phyloP scores from a whole-genome alignment of 2,113 vertebrate species.

The Solenodon paradoxus region DNA sequence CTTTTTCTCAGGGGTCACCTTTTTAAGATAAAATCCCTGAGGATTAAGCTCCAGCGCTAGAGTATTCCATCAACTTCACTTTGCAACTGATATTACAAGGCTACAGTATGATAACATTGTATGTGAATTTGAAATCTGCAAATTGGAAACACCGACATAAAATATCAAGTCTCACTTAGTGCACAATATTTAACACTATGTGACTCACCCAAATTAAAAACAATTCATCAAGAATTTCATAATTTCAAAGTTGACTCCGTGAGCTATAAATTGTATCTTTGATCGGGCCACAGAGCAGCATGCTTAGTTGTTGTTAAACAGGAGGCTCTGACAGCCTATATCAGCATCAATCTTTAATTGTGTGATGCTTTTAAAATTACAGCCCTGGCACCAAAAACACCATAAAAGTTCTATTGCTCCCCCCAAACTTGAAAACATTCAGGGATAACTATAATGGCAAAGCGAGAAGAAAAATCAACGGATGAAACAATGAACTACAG shows the following conservation, averaged over 20 bases:
- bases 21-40: not conserved
- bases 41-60: not conserved
- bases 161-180: conserved; percentile 46
- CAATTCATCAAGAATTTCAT: conserved; percentile 56
- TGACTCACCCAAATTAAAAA: conserved; percentile 56
- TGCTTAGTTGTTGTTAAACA: not conserved
- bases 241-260: conserved; percentile 22
- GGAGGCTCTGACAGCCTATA: not conserved
- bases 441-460: not conserved
- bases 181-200: conserved; percentile 43
- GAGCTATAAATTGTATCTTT: conserved; percentile 16
- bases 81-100: not conserved
- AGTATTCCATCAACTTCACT: not conserved
- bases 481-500: not conserved
- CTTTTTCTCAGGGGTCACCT: too few relatives aligned
- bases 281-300: not conserved
- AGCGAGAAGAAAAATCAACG: not conserved
- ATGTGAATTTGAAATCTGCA: conserved; percentile 45
- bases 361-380: not conserved
- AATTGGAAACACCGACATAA: conserved; percentile 24
- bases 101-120: not conserved
- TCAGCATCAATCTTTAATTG: conserved; percentile 43
- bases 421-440: not conserved
- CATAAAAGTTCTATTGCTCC: not conserved
- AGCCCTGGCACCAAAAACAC: not conserved